Evolutionary conservation across 2,888 invertebrate genomes (phyloP).

Genomic region (Andrena camellia): DNA sequence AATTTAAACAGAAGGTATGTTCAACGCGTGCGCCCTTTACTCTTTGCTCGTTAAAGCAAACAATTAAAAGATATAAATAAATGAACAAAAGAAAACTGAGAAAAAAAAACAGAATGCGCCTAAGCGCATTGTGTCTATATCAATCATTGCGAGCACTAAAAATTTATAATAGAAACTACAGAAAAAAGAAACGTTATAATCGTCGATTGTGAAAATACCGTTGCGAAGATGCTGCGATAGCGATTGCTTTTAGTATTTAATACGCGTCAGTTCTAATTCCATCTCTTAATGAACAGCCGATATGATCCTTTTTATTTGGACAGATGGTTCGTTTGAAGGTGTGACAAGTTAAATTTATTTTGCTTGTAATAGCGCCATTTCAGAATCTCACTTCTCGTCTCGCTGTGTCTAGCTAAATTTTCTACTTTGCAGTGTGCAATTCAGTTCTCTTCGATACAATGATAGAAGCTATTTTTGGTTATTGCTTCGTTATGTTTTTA

Average conservation of each 20-base stretch:
- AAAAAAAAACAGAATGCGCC: conserved; percentile 44
- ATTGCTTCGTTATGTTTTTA: background rate
- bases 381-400: background rate
- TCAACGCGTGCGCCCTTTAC: conserved; percentile 76
- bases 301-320: conserved; percentile 15
- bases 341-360: conserved; percentile 13
- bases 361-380: background rate
- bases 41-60: conserved; percentile 68
- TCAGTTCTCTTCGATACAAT: background rate
- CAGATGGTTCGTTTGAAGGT: background rate
- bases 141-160: conserved; percentile 63
- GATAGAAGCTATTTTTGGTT: background rate
- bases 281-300: conserved; percentile 48
- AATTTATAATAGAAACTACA: conserved; percentile 50
- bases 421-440: background rate
- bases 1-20: conserved; percentile 83
- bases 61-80: conserved; percentile 24
- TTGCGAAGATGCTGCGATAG: conserved; percentile 61
- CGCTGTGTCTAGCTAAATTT: background rate
- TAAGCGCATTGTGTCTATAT: conserved; percentile 50
- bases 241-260: conserved; percentile 65
- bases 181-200: conserved; percentile 40
- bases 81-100: conserved; percentile 9
- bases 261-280: conserved; percentile 70
- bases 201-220: conserved; percentile 64